phyloP scores from a whole-genome alignment of 2,888 invertebrate genomes.

The Amiota communis region DNA sequence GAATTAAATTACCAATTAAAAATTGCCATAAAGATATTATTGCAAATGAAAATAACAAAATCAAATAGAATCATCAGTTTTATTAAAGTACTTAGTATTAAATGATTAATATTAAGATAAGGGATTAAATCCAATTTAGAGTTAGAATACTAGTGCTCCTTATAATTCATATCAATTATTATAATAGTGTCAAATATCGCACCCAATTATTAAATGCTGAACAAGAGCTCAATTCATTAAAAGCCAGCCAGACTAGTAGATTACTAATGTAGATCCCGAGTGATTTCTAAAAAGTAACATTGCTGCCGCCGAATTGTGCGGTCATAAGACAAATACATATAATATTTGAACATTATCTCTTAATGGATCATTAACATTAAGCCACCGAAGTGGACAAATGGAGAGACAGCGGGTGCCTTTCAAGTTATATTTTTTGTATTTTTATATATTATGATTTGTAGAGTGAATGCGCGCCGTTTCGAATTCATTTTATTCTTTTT shows the following conservation, averaged over 20 bases:
- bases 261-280: background rate
- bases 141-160: background rate
- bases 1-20: background rate
- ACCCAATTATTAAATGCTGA: conserved; percentile 10
- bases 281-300: conserved; percentile 23
- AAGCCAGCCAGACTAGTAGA: no score
- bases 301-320: conserved; percentile 36
- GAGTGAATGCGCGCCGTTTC: background rate
- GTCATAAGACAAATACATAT: background rate
- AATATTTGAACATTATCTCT: conserved; percentile 51
- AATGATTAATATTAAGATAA: no score
- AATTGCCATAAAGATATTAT: background rate
- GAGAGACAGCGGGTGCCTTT: background rate
- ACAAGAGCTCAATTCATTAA: no score
- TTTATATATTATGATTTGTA: background rate
- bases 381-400: background rate
- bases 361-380: conserved; percentile 64
- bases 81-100: no score
- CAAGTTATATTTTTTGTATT: background rate
- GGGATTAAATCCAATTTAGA: no score
- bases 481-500: background rate
- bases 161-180: conserved; percentile 17
- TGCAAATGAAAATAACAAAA: background rate
- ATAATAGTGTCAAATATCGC: conserved; percentile 24
- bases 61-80: background rate